A percentile compares a stretch with the other conserved stretches of the same genome.
Conservation (phyloP, 1,140 invertebrate genomes). For the Bombus huntii region DNA sequence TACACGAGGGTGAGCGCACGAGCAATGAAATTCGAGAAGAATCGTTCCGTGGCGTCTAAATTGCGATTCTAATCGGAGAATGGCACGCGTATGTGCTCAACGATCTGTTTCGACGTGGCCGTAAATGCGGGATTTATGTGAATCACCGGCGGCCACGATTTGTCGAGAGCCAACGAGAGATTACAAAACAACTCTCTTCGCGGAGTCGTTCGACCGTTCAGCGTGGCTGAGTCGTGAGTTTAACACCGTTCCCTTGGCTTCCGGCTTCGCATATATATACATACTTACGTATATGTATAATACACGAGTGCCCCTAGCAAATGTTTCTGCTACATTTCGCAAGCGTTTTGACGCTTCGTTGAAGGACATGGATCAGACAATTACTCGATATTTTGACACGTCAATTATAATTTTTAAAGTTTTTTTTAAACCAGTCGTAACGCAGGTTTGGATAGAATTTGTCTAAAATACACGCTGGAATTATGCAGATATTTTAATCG, state of each 20-base stretch:
- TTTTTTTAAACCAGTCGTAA: background rate
- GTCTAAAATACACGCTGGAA: background rate
- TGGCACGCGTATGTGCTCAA: constrained; percentile 12
- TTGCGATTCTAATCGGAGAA: constrained; percentile 65
- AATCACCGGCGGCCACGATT: constrained; percentile 44
- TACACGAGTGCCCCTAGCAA: too few species aligned
- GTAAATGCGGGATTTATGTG: constrained; percentile 57
- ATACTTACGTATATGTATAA: too few species aligned
- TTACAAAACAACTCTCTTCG: constrained; percentile 30
- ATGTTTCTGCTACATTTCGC: background rate
- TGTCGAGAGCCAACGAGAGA: constrained; percentile 19
- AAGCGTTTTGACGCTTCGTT: constrained; percentile 9
- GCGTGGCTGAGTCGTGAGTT: background rate
- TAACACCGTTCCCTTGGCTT: background rate
- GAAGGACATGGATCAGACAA: background rate
- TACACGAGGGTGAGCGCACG: constrained; percentile 31
- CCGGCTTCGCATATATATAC: background rate
- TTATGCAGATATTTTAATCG: background rate
- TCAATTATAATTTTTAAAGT: background rate
- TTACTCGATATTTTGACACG: background rate
- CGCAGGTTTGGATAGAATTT: background rate
- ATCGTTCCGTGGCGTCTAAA: constrained; percentile 63
- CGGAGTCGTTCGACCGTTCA: constrained; percentile 17
- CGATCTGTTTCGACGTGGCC: constrained; percentile 56
- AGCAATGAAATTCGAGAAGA: constrained; percentile 67